phyloP scores from a whole-genome alignment of 2,797 vertebrate species.

The Otolemur crassicaudatus region DNA sequence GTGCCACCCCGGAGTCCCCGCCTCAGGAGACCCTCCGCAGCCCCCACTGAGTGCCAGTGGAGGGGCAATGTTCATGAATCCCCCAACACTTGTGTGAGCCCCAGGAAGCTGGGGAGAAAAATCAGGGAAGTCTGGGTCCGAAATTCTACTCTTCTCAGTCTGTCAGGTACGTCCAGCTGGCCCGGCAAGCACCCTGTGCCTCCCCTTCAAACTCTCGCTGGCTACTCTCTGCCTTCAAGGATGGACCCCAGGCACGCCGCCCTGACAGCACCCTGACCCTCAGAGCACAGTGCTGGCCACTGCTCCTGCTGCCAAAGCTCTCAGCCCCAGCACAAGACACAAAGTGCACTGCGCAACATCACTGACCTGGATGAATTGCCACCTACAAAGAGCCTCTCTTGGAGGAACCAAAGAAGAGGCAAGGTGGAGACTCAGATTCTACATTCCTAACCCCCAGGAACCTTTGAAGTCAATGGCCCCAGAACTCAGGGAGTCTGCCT shows the following conservation, averaged over 20 bases:
- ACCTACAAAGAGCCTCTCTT: neutral
- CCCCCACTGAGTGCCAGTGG: too few relatives aligned
- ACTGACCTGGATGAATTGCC: neutral
- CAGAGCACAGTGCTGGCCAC: too few relatives aligned
- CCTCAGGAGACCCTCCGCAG: neutral
- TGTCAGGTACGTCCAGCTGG: neutral
- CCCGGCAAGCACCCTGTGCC: neutral
- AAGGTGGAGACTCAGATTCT: neutral
- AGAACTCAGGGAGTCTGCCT: neutral
- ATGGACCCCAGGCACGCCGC: fast-evolving
- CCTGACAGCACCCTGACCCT: neutral
- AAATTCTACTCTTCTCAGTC: neutral
- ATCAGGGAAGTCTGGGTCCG: neutral
- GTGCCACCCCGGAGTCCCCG: neutral
- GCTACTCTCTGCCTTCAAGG: neutral
- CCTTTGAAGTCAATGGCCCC: neutral
- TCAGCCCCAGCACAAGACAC: neutral
- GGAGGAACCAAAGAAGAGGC: neutral
- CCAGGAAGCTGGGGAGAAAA: neutral
- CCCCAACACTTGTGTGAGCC: neutral
- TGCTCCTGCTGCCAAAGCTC: neutral
- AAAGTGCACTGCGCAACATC: neutral
- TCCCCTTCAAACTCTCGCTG: neutral
- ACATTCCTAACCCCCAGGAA: neutral
- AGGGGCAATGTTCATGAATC: neutral